These are phyloP conservation scores for Leucoma salicis DNA, from an alignment of 2,888 invertebrate species.

Conservation along the genomic window DNA sequence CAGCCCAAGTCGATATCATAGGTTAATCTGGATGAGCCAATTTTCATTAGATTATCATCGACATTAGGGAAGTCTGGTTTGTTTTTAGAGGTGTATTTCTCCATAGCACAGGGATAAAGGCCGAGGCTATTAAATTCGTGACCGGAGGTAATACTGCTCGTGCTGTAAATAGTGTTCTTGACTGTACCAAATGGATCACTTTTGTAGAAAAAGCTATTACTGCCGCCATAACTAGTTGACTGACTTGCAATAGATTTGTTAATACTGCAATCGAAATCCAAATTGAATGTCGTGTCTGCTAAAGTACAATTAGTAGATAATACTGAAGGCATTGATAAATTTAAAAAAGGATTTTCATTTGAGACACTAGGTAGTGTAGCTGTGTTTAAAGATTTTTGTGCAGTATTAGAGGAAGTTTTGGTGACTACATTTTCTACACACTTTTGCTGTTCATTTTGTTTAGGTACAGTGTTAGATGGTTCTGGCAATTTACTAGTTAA, in stretches of 20 bases:
- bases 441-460: constrained; percentile 51
- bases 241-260: constrained; percentile 58
- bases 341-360: constrained; percentile 69
- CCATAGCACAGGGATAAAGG: constrained; percentile 75
- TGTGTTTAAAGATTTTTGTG: constrained; percentile 41
- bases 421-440: constrained; percentile 38
- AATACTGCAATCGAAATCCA: constrained; percentile 70
- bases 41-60: constrained; percentile 75
- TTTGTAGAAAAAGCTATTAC: constrained; percentile 70
- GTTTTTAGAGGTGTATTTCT: constrained; percentile 68
- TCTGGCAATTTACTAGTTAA: constrained; percentile 34
- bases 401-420: constrained; percentile 35
- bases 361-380: constrained; percentile 40
- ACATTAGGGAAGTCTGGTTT: constrained; percentile 67
- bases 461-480: constrained; percentile 34
- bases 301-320: constrained; percentile 57
- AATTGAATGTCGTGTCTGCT: constrained; percentile 56
- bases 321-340: constrained; percentile 62
- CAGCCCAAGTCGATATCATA: constrained; percentile 77
- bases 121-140: constrained; percentile 73
- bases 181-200: constrained; percentile 65
- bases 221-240: constrained; percentile 48
- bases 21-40: constrained; percentile 69
- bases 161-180: constrained; percentile 72
- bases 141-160: constrained; percentile 68